These are phyloP conservation scores for Tadarida brasiliensis DNA, from an alignment of 2,797 vertebrate species.

Conservation along the genomic window DNA sequence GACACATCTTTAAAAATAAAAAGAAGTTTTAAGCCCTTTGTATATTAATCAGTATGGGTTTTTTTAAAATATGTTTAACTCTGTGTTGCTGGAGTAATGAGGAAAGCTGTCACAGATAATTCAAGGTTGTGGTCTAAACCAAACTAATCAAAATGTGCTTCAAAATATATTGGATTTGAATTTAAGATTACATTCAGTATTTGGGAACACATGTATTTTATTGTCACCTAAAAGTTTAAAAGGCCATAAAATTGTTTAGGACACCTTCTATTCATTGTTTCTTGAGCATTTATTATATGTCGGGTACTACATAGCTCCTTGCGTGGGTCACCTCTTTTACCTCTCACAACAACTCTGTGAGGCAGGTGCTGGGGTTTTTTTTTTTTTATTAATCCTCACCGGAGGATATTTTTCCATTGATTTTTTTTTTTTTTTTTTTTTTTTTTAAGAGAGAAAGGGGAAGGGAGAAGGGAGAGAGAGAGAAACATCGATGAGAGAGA, in stretches of 20 bases:
- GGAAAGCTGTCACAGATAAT: background rate
- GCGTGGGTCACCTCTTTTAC: background rate
- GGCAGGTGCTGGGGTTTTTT: background rate
- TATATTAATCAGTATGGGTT: background rate
- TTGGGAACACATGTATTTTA: background rate
- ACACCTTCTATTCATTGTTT: background rate
- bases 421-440: no score
- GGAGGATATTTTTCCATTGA: no score
- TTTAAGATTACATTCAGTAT: background rate
- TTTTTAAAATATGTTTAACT: background rate
- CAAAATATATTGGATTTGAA: background rate
- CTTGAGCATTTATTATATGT: background rate
- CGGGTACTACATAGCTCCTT: rapidly evolving
- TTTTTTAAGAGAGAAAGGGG: no score
- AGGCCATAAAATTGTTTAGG: background rate
- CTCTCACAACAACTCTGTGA: no score
- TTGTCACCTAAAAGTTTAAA: background rate
- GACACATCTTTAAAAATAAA: conserved; percentile 25
- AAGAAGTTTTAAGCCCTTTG: background rate
- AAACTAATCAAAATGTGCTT: background rate
- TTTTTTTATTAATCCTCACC: no score
- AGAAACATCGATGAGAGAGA: no score
- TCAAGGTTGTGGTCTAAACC: conserved; percentile 1
- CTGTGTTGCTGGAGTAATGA: background rate
- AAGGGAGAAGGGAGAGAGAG: no score